Base-by-base conservation (phyloP, 2,797 vertebrate species). In the Microhierax caerulescens region DNA sequence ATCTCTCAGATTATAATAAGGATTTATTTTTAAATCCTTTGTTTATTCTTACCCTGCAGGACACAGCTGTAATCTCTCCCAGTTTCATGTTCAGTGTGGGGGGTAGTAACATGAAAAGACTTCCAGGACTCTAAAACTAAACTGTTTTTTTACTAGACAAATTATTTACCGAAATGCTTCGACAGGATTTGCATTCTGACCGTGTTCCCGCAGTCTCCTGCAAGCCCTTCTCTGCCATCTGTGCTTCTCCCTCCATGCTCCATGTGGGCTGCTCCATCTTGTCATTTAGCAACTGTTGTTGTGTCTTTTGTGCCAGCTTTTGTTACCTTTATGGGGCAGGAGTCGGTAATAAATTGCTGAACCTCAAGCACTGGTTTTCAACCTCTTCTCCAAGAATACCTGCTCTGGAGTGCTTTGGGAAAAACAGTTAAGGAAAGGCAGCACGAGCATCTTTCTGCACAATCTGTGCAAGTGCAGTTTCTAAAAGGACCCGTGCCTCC, bases 151-250 rank as follows among this genome's bases (percentile, higher is more conserved):
- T 48, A 53, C 57, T 25, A 88, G 78, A n/a, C 84, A 82, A 91
- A 95, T 39, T 4, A 79, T 94, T 95, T 92, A 48, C 95, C 4
- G 1, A 85, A 81, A 61, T 23, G 13, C 36, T 91, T 86, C 0
- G 0, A 1, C 4, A 78, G 70, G 75, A 93, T 96, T 92, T 89
- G 75, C 70, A 92, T 96, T 96, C 95, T 45, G 32, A 36, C 17
- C 16, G 6, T 7, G 27, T 93, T 93, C 86, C 84, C 2, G 4
- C 79, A 79, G 92, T 34, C 88, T 95, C 91, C 84, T 82, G 86
- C 84, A 92, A 94, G 64, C 86, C 74, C 75, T 95, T 87, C 95
- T 85, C 91, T 82, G 81, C 96, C 96, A 96, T 96, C 96, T 96
- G 95, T 93, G 92, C 92, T 64, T 87, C 88, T 87, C 83, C 54